phyloP scores from a whole-genome alignment of 2,888 invertebrate species.

The Branchipolynoe longqiensis region DNA sequence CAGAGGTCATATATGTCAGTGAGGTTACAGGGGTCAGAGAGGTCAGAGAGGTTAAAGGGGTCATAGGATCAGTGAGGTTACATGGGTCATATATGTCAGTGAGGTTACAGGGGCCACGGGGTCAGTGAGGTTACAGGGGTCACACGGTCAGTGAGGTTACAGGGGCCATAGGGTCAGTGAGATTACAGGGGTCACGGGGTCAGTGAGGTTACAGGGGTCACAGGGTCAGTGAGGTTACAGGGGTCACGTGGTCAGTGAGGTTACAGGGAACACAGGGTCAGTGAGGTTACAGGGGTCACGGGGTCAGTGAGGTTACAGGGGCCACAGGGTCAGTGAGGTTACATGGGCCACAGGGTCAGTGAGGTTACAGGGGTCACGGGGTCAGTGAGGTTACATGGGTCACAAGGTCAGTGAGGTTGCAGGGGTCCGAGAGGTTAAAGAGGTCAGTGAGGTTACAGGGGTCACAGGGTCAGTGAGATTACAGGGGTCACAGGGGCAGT shows the following conservation, averaged over 20 bases:
- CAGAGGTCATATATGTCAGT: no score
- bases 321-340: background rate
- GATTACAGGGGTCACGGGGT: no score
- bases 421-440: background rate
- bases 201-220: slow-evolving; percentile 7
- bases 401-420: background rate
- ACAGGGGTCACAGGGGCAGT: background rate
- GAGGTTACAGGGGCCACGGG: no score
- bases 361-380: no score
- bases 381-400: slow-evolving; percentile 1
- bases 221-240: background rate
- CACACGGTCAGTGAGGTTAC: background rate
- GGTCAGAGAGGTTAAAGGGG: background rate
- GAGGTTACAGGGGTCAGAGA: background rate
- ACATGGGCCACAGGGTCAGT: no score
- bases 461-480: background rate
- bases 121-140: slow-evolving; percentile 12
- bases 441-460: background rate
- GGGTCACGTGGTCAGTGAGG: background rate
- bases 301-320: no score
- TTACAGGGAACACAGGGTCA: slow-evolving; percentile 12
- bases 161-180: no score
- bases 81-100: background rate
- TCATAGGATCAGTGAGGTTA: background rate
- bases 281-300: no score